Percentiles rank a stretch among this genome's conserved stretches.
Evolutionary conservation across 2,888 invertebrate species (phyloP).

Genomic region (Bibio marci): DNA sequence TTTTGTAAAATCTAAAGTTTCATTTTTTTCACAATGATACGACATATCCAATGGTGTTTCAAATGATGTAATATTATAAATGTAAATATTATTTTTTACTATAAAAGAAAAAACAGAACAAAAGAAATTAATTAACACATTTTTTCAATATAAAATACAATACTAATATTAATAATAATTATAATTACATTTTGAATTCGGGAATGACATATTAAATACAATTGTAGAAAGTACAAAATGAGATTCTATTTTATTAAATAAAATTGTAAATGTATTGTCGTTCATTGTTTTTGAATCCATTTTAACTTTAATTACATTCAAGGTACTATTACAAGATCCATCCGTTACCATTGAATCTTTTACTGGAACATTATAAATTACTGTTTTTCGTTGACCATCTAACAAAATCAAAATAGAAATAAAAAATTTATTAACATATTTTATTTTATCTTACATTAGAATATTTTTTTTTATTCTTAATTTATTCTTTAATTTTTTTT

Average conservation of each 20-base stretch:
- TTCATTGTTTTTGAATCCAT: slow-evolving; percentile 19
- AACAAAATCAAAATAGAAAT: slow-evolving; percentile 14
- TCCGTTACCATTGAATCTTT: slow-evolving; percentile 21
- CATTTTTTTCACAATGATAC: slow-evolving; percentile 49
- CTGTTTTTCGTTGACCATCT: slow-evolving; percentile 18
- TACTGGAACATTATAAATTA: slow-evolving; percentile 30
- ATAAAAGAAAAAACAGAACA: too few species aligned
- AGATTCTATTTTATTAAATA: slow-evolving; percentile 18
- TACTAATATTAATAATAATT: slow-evolving; percentile 9
- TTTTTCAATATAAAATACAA: not conserved
- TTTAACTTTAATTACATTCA: slow-evolving; percentile 23
- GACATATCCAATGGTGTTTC: slow-evolving; percentile 44
- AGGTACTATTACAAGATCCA: slow-evolving; percentile 25
- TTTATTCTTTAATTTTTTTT: too few species aligned
- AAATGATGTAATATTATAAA: slow-evolving; percentile 32
- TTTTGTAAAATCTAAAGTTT: slow-evolving; percentile 37
- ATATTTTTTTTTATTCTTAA: too few species aligned
- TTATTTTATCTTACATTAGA: too few species aligned
- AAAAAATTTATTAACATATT: too few species aligned
- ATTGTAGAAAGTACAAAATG: slow-evolving; percentile 17
- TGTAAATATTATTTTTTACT: too few species aligned
- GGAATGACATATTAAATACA: too few species aligned
- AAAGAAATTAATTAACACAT: too few species aligned
- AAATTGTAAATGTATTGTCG: slow-evolving; percentile 19
- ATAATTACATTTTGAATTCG: slow-evolving; percentile 22